Evolutionary conservation across 2,888 invertebrate genomes (phyloP).

Genomic region (Pristionchus entomophagus): DNA sequence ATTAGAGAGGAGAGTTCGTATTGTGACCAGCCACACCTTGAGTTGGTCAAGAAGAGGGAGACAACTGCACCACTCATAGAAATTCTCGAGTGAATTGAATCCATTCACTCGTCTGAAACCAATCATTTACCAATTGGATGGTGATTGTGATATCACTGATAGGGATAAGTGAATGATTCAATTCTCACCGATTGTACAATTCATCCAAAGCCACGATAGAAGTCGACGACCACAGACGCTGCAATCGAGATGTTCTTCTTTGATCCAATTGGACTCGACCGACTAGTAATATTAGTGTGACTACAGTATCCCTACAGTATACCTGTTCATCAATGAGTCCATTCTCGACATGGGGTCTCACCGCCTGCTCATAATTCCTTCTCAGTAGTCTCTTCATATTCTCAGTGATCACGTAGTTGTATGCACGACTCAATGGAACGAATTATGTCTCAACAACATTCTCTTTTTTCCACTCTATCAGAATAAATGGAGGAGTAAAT

Average conservation of each 20-base stretch:
- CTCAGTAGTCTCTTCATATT: slow-evolving; percentile 90
- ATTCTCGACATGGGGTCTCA: slow-evolving; percentile 62
- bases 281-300: too few species aligned
- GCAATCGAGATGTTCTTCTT: neutral
- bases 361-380: slow-evolving; percentile 84
- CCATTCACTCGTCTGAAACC: slow-evolving; percentile 84
- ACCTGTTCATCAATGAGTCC: slow-evolving; percentile 80
- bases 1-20: neutral
- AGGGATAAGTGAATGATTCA: neutral
- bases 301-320: neutral
- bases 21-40: slow-evolving; percentile 25
- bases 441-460: too few species aligned
- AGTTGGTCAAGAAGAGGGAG: slow-evolving; percentile 51
- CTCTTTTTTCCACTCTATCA: neutral
- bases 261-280: too few species aligned
- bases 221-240: slow-evolving; percentile 87
- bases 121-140: neutral
- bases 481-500: too few species aligned
- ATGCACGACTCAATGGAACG: slow-evolving; percentile 82
- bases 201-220: slow-evolving; percentile 91
- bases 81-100: slow-evolving; percentile 85
- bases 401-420: slow-evolving; percentile 93
- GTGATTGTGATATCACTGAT: neutral
- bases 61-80: slow-evolving; percentile 82
- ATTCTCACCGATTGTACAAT: slow-evolving; percentile 82